phyloP scores from a whole-genome alignment of 2,113 vertebrate species.

The Chloebia gouldiae region DNA sequence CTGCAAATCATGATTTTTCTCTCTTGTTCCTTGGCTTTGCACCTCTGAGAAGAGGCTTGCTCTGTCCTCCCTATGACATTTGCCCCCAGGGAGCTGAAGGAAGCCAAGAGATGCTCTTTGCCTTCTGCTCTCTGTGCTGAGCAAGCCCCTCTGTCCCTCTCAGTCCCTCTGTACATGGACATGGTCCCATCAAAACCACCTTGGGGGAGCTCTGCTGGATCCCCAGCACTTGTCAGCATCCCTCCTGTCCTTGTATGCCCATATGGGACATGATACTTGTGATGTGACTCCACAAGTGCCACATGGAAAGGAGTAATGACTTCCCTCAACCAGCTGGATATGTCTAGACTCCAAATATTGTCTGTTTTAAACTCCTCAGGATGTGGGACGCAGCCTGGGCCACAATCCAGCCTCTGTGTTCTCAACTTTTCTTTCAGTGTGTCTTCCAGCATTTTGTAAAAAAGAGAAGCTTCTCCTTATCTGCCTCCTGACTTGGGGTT shows the following conservation, averaged over 20 bases:
- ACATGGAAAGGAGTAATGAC: background rate
- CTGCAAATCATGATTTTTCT: background rate
- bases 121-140: background rate
- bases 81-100: background rate
- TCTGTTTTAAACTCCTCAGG: background rate
- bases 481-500: background rate
- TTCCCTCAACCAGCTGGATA: background rate
- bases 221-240: background rate
- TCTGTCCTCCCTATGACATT: background rate
- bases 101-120: background rate
- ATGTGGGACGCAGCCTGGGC: background rate
- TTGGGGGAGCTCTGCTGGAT: background rate
- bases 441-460: background rate
- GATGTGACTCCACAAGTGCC: background rate
- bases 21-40: background rate
- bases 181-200: background rate
- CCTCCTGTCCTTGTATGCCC: background rate
- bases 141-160: background rate
- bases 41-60: background rate
- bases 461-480: background rate
- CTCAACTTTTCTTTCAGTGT: background rate
- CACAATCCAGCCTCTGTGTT: background rate
- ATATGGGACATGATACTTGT: accelerated
- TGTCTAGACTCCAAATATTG: background rate
- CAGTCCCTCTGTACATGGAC: accelerated